Percentiles rank a stretch among this genome's conserved stretches.
Evolutionary conservation across 2,888 invertebrate species (phyloP).

Genomic region (Pachydiplax longipennis): DNA sequence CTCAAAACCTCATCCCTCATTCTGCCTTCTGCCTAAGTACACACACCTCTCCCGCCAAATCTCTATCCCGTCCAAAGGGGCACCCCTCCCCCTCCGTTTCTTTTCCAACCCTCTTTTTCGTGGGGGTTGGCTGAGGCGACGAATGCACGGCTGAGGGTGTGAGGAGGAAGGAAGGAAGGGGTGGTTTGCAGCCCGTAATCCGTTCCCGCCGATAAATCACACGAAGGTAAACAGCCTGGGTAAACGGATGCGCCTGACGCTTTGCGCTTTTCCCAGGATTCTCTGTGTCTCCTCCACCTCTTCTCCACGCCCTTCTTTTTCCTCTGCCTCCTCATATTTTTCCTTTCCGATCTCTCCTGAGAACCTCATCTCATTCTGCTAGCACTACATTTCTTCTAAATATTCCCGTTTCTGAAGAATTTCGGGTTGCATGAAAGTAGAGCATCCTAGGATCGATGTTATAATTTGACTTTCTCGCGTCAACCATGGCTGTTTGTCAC

Average conservation of each 20-base stretch:
- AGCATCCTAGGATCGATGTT: too few relatives aligned
- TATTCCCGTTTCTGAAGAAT: neutral
- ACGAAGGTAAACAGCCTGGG: constrained; percentile 50
- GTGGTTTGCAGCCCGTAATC: constrained; percentile 48
- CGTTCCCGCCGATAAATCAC: constrained; percentile 50
- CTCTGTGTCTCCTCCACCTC: constrained; percentile 28
- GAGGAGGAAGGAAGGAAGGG: constrained; percentile 46
- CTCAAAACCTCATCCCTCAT: neutral
- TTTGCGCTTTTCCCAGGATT: constrained; percentile 43
- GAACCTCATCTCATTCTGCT: neutral
- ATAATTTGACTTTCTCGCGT: too few relatives aligned
- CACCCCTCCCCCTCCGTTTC: neutral
- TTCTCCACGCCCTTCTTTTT: neutral
- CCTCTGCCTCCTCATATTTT: neutral
- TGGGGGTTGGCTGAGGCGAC: neutral
- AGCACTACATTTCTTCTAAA: neutral
- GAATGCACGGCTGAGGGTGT: neutral
- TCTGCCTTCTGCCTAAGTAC: constrained; percentile 17
- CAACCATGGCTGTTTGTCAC: too few relatives aligned
- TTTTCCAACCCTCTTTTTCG: neutral
- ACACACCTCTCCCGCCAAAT: neutral
- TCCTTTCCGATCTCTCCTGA: neutral
- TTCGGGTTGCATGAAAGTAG: neutral
- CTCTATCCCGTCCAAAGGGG: neutral
- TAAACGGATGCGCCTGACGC: constrained; percentile 45